Percentiles rank a stretch among this genome's conserved stretches.
These are phyloP conservation scores for Cyprichromis sp. DNA, from an alignment of 2,113 vertebrate genomes.

Conservation along the genomic window DNA sequence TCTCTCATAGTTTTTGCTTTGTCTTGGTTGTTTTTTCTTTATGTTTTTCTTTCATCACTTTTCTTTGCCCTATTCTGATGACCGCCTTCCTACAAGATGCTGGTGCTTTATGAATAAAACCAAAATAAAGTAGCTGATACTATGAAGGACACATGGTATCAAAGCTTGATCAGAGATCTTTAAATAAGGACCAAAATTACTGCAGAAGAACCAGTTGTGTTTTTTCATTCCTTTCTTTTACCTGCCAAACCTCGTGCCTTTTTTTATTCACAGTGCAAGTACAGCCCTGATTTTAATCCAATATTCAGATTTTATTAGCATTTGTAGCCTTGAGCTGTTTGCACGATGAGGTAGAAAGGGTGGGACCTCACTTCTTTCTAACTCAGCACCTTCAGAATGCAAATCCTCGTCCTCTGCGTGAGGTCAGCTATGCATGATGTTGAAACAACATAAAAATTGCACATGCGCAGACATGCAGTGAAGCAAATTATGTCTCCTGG, in stretches of 20 bases:
- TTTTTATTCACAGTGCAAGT: neutral
- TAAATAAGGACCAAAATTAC: neutral
- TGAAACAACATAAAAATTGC: neutral
- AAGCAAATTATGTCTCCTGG: neutral
- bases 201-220: neutral
- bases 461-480: neutral
- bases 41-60: neutral
- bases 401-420: neutral
- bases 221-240: neutral
- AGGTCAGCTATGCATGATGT: neutral
- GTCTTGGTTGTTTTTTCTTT: neutral
- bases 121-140: neutral
- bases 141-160: neutral
- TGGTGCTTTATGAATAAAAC: neutral
- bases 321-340: neutral
- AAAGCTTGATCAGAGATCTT: neutral
- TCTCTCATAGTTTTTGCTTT: neutral
- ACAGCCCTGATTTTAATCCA: neutral
- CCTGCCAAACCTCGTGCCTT: neutral
- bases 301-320: neutral
- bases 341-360: neutral
- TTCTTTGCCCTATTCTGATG: neutral
- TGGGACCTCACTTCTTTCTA: neutral
- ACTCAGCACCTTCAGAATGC: neutral
- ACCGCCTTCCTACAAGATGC: neutral